Evolutionary conservation across 2,888 invertebrate genomes (phyloP).

Genomic region (Eupithecia subumbrata): DNA sequence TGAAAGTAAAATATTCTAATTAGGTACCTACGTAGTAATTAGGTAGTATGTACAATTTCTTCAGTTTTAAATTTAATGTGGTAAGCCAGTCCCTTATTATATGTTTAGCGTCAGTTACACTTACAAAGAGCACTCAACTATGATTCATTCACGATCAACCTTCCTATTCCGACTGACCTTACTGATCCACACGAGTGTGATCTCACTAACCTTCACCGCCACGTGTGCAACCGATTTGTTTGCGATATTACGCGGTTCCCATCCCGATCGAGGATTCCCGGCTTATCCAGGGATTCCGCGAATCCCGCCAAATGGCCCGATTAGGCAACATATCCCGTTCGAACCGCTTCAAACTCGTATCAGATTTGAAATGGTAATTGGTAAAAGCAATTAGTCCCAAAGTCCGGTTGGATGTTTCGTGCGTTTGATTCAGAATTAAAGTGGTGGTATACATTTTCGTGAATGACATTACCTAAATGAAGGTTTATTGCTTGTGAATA

Average conservation of each 20-base stretch:
- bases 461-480: background rate
- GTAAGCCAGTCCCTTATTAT: too few species aligned
- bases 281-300: slow-evolving; percentile 60
- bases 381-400: slow-evolving; percentile 21
- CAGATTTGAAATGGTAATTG: slow-evolving; percentile 39
- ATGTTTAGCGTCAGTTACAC: too few species aligned
- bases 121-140: background rate
- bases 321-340: slow-evolving; percentile 68
- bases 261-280: slow-evolving; percentile 66
- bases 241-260: slow-evolving; percentile 62
- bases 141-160: background rate
- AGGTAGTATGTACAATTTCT: too few species aligned
- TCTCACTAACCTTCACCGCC: slow-evolving; percentile 19
- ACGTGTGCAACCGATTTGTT: slow-evolving; percentile 65
- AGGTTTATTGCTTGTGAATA: background rate
- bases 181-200: background rate
- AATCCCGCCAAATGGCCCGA: slow-evolving; percentile 70
- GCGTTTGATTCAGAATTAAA: background rate
- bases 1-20: too few species aligned
- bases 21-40: too few species aligned
- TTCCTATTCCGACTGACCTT: background rate
- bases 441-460: background rate
- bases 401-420: slow-evolving; percentile 7
- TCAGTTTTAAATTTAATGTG: too few species aligned
- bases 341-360: slow-evolving; percentile 61